Evolutionary conservation across 2,113 vertebrate species (phyloP).

Genomic region (Pterocles burchelli): DNA sequence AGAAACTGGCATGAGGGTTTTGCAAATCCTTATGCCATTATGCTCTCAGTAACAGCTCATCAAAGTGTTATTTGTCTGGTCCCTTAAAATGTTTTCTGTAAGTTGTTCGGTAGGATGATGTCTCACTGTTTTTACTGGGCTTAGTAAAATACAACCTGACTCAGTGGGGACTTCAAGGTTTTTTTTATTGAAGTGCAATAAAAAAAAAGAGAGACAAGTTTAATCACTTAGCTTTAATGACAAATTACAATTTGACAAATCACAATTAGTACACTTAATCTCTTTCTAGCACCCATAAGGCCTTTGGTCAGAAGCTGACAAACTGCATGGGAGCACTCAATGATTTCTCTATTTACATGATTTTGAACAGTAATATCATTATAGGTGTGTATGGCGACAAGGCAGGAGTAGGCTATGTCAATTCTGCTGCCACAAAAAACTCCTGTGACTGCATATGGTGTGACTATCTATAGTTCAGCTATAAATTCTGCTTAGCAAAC

Average conservation of each 20-base stretch:
- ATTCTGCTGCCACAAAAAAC: neutral
- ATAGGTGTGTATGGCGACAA: neutral
- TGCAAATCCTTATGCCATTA: neutral
- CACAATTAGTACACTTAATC: neutral
- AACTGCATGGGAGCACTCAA: neutral
- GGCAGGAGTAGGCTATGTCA: neutral
- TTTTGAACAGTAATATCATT: neutral
- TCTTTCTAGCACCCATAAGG: neutral
- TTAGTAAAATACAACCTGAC: neutral
- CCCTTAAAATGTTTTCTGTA: neutral
- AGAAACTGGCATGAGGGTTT: neutral
- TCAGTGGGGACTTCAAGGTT: neutral
- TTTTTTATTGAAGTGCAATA: neutral
- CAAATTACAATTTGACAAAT: neutral
- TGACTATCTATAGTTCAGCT: neutral
- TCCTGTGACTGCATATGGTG: neutral
- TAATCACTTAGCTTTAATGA: neutral
- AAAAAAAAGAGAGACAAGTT: neutral
- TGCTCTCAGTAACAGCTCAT: neutral
- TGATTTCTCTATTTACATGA: neutral
- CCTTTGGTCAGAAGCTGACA: neutral
- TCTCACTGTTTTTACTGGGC: neutral
- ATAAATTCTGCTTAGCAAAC: neutral
- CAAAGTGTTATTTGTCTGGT: neutral
- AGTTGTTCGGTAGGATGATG: neutral